These are phyloP conservation scores for Heliangelus exortis DNA, from an alignment of 2,797 vertebrate genomes.

Conservation along the genomic window DNA sequence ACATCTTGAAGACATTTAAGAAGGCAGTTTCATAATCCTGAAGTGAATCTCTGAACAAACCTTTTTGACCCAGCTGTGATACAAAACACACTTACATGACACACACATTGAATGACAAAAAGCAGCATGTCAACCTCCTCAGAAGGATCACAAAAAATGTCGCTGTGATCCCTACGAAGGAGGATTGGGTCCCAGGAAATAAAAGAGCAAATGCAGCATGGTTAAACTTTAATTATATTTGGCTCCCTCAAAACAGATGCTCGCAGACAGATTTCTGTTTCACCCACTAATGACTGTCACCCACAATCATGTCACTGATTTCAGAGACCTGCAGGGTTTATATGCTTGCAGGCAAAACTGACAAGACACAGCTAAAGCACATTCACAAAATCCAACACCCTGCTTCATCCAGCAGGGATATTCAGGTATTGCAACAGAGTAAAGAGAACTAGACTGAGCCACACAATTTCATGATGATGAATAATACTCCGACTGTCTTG, in stretches of 20 bases:
- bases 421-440: not conserved
- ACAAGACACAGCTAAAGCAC: conserved; percentile 30
- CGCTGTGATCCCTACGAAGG: not conserved
- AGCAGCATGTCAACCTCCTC: not conserved
- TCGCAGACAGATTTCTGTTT: conserved; percentile 62
- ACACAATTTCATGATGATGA: not conserved
- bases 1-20: not conserved
- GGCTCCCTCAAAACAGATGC: conserved; percentile 68
- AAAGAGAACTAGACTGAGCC: not conserved
- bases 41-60: not conserved
- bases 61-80: not conserved
- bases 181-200: not conserved
- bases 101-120: not conserved
- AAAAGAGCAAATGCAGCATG: conserved; percentile 57
- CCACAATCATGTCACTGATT: conserved; percentile 64
- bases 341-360: conserved; percentile 19
- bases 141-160: not conserved
- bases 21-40: not conserved
- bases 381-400: conserved; percentile 34
- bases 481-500: not conserved
- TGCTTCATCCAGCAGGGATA: not conserved
- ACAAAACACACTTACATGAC: not conserved
- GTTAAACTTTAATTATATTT: conserved; percentile 64
- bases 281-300: conserved; percentile 68
- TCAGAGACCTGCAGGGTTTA: conserved; percentile 50